These are phyloP conservation scores for Phrynocephalus versicolor DNA, from an alignment of 2,113 vertebrate species.

Conservation along the genomic window DNA sequence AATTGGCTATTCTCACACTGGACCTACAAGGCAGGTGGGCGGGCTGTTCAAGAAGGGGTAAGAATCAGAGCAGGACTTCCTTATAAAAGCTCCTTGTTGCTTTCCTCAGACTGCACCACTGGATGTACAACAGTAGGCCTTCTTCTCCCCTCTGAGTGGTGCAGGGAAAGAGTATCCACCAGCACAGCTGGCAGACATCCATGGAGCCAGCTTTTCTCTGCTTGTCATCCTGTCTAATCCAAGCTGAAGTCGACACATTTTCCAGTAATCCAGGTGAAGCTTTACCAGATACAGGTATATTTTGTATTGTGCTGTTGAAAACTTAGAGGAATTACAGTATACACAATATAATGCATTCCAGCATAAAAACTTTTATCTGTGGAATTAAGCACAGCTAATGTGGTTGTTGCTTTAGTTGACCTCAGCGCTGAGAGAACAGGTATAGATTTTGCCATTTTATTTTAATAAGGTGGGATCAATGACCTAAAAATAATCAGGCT, in stretches of 20 bases:
- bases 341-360: conserved; percentile 25
- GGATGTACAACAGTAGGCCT: too few species aligned
- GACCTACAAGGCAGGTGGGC: too few species aligned
- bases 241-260: neutral
- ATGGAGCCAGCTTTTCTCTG: too few species aligned
- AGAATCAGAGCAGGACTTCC: too few species aligned
- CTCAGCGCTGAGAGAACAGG: conserved; percentile 25
- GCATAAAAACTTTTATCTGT: conserved; percentile 17
- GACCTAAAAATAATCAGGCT: conserved; percentile 26
- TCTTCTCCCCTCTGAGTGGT: too few species aligned
- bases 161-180: too few species aligned
- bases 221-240: neutral
- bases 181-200: too few species aligned
- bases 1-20: too few species aligned
- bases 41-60: too few species aligned
- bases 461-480: conserved; percentile 46
- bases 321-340: neutral
- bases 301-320: fast-evolving
- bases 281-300: neutral
- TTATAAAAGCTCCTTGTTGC: too few species aligned
- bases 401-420: conserved; percentile 27
- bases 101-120: too few species aligned
- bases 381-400: conserved; percentile 33
- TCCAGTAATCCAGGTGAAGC: neutral
- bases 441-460: conserved; percentile 46